Base-by-base conservation (phyloP, 1,140 invertebrate species). In the Halotydeus destructor region DNA sequence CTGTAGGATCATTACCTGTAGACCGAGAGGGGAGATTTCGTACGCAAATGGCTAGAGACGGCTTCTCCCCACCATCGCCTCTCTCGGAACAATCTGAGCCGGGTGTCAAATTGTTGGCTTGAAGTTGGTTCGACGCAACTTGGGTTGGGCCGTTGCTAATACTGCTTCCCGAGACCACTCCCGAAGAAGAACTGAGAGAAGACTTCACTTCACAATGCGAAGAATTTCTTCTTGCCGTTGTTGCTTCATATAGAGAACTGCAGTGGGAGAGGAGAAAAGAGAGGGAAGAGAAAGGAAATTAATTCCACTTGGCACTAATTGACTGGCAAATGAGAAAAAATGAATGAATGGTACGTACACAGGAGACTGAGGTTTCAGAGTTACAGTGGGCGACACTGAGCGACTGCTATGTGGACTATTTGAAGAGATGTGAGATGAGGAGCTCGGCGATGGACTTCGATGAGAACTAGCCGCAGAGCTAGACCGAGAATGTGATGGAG, bases 31-130 rank as follows among this genome's bases (percentile, higher is more conserved):
- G 85, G 49, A 93, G 63, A 60, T 89, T 88, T 50, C 76, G 70
- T 38, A 93, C 84, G 63, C 81, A 84, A 54, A 94, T 89, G 31
- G 82, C 84, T 44, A 86, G 61, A n/a, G n/a, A n/a, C 26, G 80
- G 76, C 46, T 75, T 63, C 44, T 74, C 68, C 50, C 81, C 77
- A 54, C 76, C 74, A 46, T 69, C 61, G 51, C 69, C 46, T 26
- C 32, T 38, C 16, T 34, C 16, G 6, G 39, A 41, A 18, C 24
- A 30, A 41, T 41, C 39, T 3, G 39, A 41, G 18, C 39, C 39
- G 12, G 39, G 39, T 19, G 39, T 41, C 11, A 21, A 19, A 14
- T 5, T 14, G 33, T 19, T 34, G 22, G 14, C 21, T 14, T 34
- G 33, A 16, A 34, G 33, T 34, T 14, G 23, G 4, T 19, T 24